Percentiles rank a stretch among this genome's conserved stretches.
Evolutionary conservation across 2,113 vertebrate genomes (phyloP).

Genomic region (Progne subis): DNA sequence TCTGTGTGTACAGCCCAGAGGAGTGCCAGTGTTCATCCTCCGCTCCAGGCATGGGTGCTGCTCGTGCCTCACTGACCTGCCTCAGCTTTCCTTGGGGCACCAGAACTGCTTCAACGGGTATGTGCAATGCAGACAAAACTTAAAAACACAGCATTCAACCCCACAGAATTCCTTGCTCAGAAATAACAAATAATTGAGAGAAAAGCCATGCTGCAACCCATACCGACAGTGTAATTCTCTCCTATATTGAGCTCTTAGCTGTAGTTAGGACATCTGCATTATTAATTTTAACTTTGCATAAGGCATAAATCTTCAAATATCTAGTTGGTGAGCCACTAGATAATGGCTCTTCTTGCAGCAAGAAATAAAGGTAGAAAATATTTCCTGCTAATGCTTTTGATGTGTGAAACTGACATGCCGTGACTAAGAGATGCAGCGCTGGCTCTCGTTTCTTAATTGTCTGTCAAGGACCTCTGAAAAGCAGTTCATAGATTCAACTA

Average conservation of each 20-base stretch:
- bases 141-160: background rate
- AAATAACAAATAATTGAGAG: background rate
- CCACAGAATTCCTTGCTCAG: background rate
- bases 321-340: background rate
- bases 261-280: background rate
- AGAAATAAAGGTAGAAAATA: background rate
- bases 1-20: background rate
- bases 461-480: background rate
- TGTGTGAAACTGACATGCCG: fast-evolving
- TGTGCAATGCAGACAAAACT: background rate
- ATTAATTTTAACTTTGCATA: background rate
- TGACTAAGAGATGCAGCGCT: background rate
- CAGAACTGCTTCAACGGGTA: background rate
- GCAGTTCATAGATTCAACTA: background rate
- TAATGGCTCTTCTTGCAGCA: background rate
- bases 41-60: background rate
- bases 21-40: background rate
- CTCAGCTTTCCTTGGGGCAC: background rate
- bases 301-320: background rate
- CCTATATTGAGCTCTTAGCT: background rate
- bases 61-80: background rate
- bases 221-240: fast-evolving
- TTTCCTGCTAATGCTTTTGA: background rate
- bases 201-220: background rate
- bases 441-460: background rate